Evolutionary conservation across 2,888 invertebrate genomes (phyloP).

Genomic region (Hartigia nigra): DNA sequence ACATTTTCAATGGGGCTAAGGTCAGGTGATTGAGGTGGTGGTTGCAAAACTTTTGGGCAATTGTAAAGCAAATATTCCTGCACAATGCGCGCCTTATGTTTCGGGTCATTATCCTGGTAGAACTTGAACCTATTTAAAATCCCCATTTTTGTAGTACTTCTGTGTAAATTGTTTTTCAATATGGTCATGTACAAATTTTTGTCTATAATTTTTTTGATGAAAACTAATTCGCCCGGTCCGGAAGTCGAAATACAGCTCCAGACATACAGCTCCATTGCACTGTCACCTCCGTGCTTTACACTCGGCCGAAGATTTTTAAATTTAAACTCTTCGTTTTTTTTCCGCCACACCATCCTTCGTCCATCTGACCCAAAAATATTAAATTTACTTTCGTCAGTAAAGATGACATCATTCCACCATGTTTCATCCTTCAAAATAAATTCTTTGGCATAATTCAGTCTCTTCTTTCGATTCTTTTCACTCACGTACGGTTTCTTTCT

Average conservation of each 20-base stretch:
- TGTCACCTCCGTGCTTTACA: constrained; percentile 16
- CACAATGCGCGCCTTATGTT: no score
- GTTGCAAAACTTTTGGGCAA: no score
- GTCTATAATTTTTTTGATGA: constrained; percentile 16
- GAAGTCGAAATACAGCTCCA: constrained; percentile 13
- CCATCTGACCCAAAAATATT: no score
- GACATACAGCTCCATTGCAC: constrained; percentile 13
- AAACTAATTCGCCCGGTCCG: constrained; percentile 8
- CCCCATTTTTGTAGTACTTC: constrained; percentile 4
- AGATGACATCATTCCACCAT: constrained; percentile 18
- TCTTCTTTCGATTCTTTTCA: constrained; percentile 14
- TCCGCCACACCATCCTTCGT: not conserved
- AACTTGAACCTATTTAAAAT: no score
- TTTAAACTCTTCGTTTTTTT: constrained; percentile 65
- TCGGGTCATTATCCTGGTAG: no score
- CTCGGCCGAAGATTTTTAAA: constrained; percentile 4
- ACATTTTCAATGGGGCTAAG: no score
- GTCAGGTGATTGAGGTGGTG: no score
- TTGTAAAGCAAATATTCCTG: no score
- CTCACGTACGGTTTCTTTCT: constrained; percentile 9
- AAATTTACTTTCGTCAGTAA: constrained; percentile 17
- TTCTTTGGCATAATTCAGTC: constrained; percentile 15
- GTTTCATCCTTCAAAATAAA: constrained; percentile 15
- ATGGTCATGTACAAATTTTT: constrained; percentile 12
- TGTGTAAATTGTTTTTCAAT: constrained; percentile 14